Evolutionary conservation across 2,113 vertebrate genomes (phyloP), one percentile per base, ranked within the genome.

Genomic region (Oriolus oriolus): DNA sequence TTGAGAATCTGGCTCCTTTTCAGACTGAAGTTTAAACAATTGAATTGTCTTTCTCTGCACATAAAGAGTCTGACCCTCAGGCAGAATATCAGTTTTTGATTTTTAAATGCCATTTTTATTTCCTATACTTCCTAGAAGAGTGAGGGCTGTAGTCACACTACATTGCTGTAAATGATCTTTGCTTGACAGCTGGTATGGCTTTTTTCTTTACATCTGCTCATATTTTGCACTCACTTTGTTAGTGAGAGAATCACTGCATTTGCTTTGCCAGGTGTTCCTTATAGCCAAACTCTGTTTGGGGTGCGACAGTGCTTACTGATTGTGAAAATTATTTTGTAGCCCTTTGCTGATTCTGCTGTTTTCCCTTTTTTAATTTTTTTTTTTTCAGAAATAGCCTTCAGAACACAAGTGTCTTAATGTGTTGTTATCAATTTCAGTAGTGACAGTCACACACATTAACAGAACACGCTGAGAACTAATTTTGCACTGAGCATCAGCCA

Each of bases 121-220:
- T 73, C 27, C 33, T 63, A 0, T 61, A 57, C 84, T 84, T 84
- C 66, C 45, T 94, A 42, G 14, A 64, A 80, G 26, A 80, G 10
- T n/a, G 24, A 91, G 45, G 37, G 26, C 54, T 88, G 23, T n/a
- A 64, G 37, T 76, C 6, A 27, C 28, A 23, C 35, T 39, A 5
- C 39, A 30, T 78, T 83, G 49, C 45, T 83, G 57, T 76, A 79
- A 93, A 66, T 52, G 21, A 52, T 47, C 60, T 91, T 89, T 95
- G 35, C 41, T 60, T 91, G 47, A 66, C 21, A 71, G 60, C 23
- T 41, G 19, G 10, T 49, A 52, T 37, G 41, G 11, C 13, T 71
- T 65, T 68, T 88, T 90, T 54, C 19, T 68, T 76, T 91, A n/a
- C 31, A 44, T 68, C 37, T 69, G 45, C 50, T 80, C 14, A 10